Evolutionary conservation across 2,797 vertebrate genomes (phyloP), one percentile per base, ranked within the genome.

Genomic region (Hypotaenidia okinawae): DNA sequence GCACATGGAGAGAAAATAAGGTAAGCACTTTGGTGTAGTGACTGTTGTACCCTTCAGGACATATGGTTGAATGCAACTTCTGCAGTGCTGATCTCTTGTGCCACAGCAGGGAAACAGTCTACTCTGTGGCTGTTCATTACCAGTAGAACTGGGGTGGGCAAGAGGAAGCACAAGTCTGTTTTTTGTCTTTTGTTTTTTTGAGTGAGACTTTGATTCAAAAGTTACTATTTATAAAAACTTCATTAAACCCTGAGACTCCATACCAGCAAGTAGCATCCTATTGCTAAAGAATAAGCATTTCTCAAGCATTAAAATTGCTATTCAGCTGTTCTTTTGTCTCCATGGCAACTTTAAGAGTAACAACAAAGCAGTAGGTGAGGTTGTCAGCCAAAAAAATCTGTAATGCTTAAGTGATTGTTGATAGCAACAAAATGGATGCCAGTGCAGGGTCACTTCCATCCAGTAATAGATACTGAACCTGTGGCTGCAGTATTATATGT

Each of bases 291-390:
- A 52, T 63, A 93, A 90, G 69, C 39, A 68, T 95, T 94, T 96
- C 63, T 90, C 86, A 78, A 91, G 84, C 90, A 91, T 94, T 94
- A 96, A 95, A 93, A 92, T 52, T 95, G 87, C 74, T 97, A 43
- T 96, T 97, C 94, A 90, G 85, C 96, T 97, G 70, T 97, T 98
- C 96, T 94, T 96, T 93, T 96, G 95, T 98, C 97, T 98, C 98
- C 97, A 98, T 98, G 97, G 97, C 96, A 97, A 98, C 97, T 95
- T 84, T 81, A 95, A 96, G 97, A 15, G 3, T 97, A 98, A 98
- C 96, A 98, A 97, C 92, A 97, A 96, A 97, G 97, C 93, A 96
- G 89, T 94, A 95, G 92, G 87, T 97, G 97, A 97, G 90, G 66
- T 88, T 97, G 96, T 97, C 96, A 97, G 96, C 96, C 97, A 95